phyloP scores from a whole-genome alignment of 2,113 vertebrate genomes.

The Columbina picui region DNA sequence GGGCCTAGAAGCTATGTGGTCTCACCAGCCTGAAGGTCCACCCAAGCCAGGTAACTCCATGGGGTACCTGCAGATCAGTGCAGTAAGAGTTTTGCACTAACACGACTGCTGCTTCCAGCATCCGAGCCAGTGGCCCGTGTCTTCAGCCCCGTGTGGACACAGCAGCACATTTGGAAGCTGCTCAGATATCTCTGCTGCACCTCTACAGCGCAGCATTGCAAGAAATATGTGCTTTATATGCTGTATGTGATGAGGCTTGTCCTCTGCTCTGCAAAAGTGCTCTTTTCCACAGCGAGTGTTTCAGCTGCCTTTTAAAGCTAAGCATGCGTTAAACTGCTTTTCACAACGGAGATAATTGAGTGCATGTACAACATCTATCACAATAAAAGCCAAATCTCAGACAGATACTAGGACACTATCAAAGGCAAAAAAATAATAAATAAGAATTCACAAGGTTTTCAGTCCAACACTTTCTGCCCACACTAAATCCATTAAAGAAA shows the following conservation, averaged over 20 bases:
- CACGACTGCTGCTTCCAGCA: not conserved
- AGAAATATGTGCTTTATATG: not conserved
- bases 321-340: not conserved
- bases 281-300: not conserved
- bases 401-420: not conserved
- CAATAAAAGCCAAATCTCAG: slow-evolving; percentile 23
- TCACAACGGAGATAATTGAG: not conserved
- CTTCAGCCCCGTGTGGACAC: not conserved
- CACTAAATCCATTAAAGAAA: not conserved
- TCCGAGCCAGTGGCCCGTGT: accelerated
- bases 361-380: not conserved
- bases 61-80: not conserved
- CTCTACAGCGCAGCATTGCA: not conserved
- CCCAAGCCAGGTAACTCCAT: not conserved
- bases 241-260: not conserved
- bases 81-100: not conserved
- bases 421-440: slow-evolving; percentile 20
- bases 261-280: not conserved
- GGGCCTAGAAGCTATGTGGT: not conserved
- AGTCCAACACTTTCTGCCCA: not conserved
- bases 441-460: slow-evolving; percentile 1
- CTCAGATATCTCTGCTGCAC: not conserved
- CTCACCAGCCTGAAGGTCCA: not conserved
- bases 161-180: not conserved
- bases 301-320: not conserved